Conservation (phyloP, 2,113 vertebrate species). For the Dipodomys spectabilis region DNA sequence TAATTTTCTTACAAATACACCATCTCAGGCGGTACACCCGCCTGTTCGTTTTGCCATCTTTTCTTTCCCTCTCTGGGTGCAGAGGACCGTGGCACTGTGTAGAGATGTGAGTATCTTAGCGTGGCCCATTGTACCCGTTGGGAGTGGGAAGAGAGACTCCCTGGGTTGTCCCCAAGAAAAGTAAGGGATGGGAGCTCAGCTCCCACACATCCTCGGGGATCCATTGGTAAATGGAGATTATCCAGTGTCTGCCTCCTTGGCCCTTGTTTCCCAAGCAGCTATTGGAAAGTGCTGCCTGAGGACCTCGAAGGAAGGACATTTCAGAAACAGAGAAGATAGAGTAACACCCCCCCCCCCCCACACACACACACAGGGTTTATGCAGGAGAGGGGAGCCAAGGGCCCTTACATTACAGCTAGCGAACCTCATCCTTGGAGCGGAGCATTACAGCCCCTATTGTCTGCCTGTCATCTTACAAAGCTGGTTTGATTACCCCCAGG, state of each 20-base stretch:
- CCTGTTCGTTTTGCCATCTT: constrained; percentile 37
- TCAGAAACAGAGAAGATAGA: constrained; percentile 32
- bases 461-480: not conserved
- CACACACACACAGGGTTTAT: not conserved
- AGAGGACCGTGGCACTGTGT: not conserved
- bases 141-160: not conserved
- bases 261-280: constrained; percentile 30
- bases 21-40: not conserved
- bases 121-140: not conserved
- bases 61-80: not conserved
- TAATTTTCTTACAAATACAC: constrained; percentile 78
- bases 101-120: not conserved
- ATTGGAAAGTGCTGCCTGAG: constrained; percentile 48
- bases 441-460: not conserved
- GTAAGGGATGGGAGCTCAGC: not conserved
- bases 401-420: not conserved
- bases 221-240: not conserved
- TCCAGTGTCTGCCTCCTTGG: not conserved
- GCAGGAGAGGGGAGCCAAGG: not conserved
- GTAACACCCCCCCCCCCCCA: not conserved
- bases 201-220: not conserved
- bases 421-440: not conserved
- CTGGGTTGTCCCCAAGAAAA: not conserved
- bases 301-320: not conserved
- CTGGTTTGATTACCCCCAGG: not conserved